A percentile compares a stretch with the other conserved stretches of the same genome.
Conservation (phyloP, 2,888 invertebrate species). For the Gymnosoma rotundatum region DNA sequence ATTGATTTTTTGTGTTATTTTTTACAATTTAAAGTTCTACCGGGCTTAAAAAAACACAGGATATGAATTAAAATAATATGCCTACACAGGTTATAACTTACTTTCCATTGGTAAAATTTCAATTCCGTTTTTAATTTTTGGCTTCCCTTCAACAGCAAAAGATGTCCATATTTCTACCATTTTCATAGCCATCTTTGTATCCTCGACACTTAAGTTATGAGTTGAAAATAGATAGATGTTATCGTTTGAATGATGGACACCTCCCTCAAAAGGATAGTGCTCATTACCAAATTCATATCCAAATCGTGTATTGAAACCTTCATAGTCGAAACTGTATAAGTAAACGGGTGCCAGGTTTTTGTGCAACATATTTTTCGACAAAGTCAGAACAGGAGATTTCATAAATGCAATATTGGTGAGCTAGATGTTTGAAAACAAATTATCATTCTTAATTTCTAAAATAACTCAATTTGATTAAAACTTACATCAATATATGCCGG, state of each 20-base stretch:
- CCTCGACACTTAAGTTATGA: conserved; percentile 79
- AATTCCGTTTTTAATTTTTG: conserved; percentile 67
- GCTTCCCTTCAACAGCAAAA: conserved; percentile 80
- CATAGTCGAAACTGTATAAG: conserved; percentile 83
- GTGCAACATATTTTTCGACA: conserved; percentile 76
- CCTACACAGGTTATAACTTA: conserved; percentile 45
- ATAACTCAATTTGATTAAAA: conserved; percentile 22
- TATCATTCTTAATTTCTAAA: background rate
- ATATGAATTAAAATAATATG: no score
- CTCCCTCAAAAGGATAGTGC: conserved; percentile 83
- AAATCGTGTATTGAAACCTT: conserved; percentile 81
- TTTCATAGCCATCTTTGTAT: conserved; percentile 81
- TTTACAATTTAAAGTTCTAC: no score
- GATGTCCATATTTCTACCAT: conserved; percentile 83
- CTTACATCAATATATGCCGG: conserved; percentile 83
- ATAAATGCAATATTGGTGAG: conserved; percentile 76
- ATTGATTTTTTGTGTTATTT: no score
- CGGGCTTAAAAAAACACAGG: no score
- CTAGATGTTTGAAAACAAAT: conserved; percentile 64
- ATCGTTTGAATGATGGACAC: conserved; percentile 85
- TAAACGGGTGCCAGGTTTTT: conserved; percentile 79
- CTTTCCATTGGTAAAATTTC: conserved; percentile 69
- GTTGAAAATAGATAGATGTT: conserved; percentile 84
- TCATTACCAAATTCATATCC: conserved; percentile 81
- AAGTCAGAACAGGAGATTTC: conserved; percentile 82